Base-by-base conservation (phyloP, 2,888 invertebrate genomes). In the Callimorpha dominula region DNA sequence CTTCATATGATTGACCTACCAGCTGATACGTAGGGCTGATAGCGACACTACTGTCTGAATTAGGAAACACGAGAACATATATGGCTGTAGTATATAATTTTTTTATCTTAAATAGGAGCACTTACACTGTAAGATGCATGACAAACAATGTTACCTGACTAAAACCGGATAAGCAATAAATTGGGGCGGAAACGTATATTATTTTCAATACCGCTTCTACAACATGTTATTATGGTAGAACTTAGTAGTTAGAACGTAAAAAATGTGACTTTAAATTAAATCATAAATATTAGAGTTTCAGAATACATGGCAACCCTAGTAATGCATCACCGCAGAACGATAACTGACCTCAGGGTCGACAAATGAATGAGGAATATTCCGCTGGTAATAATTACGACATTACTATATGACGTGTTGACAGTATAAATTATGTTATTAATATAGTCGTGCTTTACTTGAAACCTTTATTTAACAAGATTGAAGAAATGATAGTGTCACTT, bases 281-380 rank as follows among this genome's bases (percentile, higher is more conserved):
- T 12, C 7, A 11, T n/a, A 54, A 65, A 20, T 9, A 0, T 4
- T 1, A 43, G 49, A 68, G 46, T 7, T 49, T n/a, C 6, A 11
- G 40, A 31, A 42, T 52, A 68, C 60, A 72, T 63, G 70, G 9
- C 80, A 85, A 31, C 86, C 85, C 85, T 84, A 71, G 17, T 67
- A 78, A 75, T 76, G 68, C 74, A 74, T 76, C 79, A 79, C 72
- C 76, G 52, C 69, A 49, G 67, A 71, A 67, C 64, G 83, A 83
- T 82, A 85, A 76, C 72, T 80, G 83, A 83, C 85, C 83, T 78
- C 60, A 65, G 79, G 82, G 86, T 84, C 85, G 78, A 70, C 73
- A 77, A 77, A 76, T 73, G 73, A 74, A 81, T 65, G 69, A 71
- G 87, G 83, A 88, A 88, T 84, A 85, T 88, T 88, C 88, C 89